A percentile compares a stretch with the other conserved stretches of the same genome.
Evolutionary conservation across 2,113 vertebrate genomes (phyloP).

Genomic region (Rhabdornis inornatus): DNA sequence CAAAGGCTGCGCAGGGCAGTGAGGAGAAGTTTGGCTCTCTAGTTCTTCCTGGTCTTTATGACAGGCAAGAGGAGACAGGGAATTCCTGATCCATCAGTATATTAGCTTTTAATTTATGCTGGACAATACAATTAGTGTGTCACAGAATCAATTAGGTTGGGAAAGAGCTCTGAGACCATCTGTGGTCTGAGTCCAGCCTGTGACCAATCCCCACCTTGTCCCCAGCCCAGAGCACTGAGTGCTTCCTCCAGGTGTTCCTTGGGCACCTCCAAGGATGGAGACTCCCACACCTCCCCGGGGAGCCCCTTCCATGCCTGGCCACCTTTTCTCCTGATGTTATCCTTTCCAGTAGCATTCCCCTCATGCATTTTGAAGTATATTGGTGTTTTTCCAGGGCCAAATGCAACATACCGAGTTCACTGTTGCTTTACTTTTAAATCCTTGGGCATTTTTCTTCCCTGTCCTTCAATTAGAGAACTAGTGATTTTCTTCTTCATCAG

Average conservation of each 20-base stretch:
- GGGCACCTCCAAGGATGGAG: not conserved
- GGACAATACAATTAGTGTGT: not conserved
- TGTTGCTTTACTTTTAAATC: not conserved
- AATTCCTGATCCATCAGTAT: not conserved
- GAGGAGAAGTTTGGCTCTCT: not conserved
- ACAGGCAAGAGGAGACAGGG: not conserved
- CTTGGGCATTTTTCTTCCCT: not conserved
- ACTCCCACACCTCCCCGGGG: not conserved
- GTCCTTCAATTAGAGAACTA: not conserved
- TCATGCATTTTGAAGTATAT: not conserved
- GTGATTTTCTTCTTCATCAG: not conserved
- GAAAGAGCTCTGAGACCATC: not conserved
- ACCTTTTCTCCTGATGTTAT: not conserved
- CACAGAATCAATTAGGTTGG: no score
- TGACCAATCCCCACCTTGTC: no score
- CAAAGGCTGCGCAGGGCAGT: not conserved
- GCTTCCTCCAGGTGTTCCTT: not conserved
- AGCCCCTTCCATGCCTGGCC: not conserved
- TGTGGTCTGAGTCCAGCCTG: not conserved
- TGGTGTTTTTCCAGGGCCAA: not conserved
- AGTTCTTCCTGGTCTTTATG: not conserved
- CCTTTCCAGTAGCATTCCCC: not conserved
- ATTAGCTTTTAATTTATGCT: not conserved
- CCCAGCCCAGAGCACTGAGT: not conserved
- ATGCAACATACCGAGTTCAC: not conserved